Percentiles rank a stretch among this genome's conserved stretches.
Evolutionary conservation across 2,797 vertebrate genomes (phyloP).

Genomic region (Knipowitschia caucasica): DNA sequence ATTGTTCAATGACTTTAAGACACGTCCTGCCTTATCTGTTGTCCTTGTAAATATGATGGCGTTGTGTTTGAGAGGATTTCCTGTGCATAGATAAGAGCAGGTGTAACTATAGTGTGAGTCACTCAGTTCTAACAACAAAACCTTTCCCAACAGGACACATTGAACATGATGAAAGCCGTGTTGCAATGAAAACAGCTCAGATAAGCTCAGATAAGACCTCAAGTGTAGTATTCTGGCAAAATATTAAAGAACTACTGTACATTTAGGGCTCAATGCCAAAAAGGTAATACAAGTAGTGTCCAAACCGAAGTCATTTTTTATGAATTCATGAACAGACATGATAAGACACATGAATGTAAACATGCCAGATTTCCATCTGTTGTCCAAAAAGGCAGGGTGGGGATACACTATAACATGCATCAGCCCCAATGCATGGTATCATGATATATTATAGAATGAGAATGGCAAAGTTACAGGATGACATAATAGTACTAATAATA

Average conservation of each 20-base stretch:
- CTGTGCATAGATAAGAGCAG: constrained; percentile 3
- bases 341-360: too few species aligned
- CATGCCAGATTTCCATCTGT: too few species aligned
- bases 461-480: too few species aligned
- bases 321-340: too few species aligned
- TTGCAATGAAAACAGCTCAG: neutral
- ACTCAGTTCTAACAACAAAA: constrained; percentile 18
- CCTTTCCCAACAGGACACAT: neutral
- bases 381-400: too few species aligned
- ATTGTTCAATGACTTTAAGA: constrained; percentile 5
- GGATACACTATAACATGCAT: too few species aligned
- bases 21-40: neutral
- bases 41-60: neutral
- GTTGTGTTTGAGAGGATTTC: constrained; percentile 13
- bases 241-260: neutral
- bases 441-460: too few species aligned
- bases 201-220: neutral
- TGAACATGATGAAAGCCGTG: neutral
- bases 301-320: too few species aligned
- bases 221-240: neutral
- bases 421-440: too few species aligned
- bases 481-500: too few species aligned
- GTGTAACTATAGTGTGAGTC: constrained; percentile 15
- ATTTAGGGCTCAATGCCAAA: too few species aligned
- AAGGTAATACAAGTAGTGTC: too few species aligned